A percentile compares a stretch with the other conserved stretches of the same genome.
Evolutionary conservation across 2,113 vertebrate genomes (phyloP).

Genomic region (Calidris pygmaea): DNA sequence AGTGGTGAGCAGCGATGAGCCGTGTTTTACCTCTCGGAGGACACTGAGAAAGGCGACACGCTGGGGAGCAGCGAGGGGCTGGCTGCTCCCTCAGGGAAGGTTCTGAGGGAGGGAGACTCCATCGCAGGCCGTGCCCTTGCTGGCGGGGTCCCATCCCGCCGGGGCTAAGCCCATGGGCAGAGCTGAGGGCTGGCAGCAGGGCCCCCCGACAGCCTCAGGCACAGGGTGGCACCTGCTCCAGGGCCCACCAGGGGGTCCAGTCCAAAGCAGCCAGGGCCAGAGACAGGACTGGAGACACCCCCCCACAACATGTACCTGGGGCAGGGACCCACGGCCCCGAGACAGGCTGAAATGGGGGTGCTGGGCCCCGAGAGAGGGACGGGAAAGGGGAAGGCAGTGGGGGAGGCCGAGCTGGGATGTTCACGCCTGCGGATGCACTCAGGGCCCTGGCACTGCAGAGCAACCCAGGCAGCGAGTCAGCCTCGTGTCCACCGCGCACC

Average conservation of each 20-base stretch:
- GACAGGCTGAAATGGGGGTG: background rate
- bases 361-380: background rate
- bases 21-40: background rate
- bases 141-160: fast-evolving
- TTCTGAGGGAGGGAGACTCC: background rate
- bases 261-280: background rate
- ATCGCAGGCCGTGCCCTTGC: fast-evolving
- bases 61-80: background rate
- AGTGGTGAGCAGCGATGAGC: background rate
- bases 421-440: background rate
- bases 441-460: no score
- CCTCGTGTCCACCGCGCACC: fast-evolving
- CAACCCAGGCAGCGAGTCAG: background rate
- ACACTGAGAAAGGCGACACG: fast-evolving
- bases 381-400: no score
- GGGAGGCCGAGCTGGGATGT: background rate
- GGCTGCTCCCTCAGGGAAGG: background rate
- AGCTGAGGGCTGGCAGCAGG: background rate
- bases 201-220: fast-evolving
- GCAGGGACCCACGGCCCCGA: fast-evolving
- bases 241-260: background rate
- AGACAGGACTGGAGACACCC: background rate
- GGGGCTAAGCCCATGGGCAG: fast-evolving
- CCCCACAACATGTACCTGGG: fast-evolving
- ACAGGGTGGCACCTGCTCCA: fast-evolving